phyloP scores from a whole-genome alignment of 2,797 vertebrate genomes.

The Ptychobarbus kaznakovi region DNA sequence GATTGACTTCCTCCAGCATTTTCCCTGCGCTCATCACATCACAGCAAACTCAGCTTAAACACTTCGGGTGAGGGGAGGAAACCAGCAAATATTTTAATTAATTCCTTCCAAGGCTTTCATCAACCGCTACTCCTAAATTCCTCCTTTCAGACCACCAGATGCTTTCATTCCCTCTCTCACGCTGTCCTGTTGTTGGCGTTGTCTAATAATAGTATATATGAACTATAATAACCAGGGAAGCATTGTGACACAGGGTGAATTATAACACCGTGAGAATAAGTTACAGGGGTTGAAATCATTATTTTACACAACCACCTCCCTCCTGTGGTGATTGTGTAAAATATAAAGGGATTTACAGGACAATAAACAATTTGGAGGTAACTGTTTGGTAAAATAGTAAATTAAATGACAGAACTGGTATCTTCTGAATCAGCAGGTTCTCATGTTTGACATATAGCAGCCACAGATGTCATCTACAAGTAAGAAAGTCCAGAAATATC shows the following conservation, averaged over 20 bases:
- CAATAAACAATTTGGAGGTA: not conserved
- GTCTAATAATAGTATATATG: not conserved
- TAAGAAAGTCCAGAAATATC: not conserved
- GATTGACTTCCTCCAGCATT: slow-evolving; percentile 70
- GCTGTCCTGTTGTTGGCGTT: not conserved
- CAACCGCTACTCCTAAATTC: slow-evolving; percentile 29
- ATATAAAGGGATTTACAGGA: not conserved
- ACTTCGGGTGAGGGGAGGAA: slow-evolving; percentile 58
- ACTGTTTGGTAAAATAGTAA: not conserved
- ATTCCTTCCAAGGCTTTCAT: slow-evolving; percentile 60
- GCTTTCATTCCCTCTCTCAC: not conserved
- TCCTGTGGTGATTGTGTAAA: not conserved
- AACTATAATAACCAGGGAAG: not conserved
- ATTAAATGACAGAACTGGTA: not conserved
- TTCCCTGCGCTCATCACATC: slow-evolving; percentile 80
- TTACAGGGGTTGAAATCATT: not conserved
- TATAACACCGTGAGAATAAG: not conserved
- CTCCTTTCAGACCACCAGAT: not conserved
- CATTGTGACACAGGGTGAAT: not conserved
- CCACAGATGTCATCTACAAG: not conserved
- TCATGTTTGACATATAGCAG: not conserved
- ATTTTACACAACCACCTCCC: not conserved
- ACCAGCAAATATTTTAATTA: slow-evolving; percentile 67
- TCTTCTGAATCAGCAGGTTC: not conserved
- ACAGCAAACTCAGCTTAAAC: slow-evolving; percentile 63